Evolutionary conservation across 1,140 invertebrate species (phyloP).

Genomic region (Penaeus vannamei): DNA sequence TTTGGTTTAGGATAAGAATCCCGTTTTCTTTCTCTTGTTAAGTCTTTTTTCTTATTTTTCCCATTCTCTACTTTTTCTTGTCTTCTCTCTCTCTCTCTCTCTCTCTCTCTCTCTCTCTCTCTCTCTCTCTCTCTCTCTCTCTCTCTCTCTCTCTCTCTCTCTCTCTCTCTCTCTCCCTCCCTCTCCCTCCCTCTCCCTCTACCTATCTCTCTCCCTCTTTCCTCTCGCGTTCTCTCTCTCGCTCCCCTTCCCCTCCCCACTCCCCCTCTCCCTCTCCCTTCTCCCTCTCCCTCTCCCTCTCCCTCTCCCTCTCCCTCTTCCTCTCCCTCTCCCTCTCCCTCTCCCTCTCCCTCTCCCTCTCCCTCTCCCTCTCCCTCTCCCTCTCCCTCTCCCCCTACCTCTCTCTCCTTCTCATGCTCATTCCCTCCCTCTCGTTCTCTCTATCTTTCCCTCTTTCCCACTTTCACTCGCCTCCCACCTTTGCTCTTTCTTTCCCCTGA

Average conservation of each 20-base stretch:
- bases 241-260: neutral
- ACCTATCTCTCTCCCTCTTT: neutral
- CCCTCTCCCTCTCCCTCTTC: neutral
- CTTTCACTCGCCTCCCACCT: neutral
- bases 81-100: neutral
- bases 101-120: neutral
- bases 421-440: neutral
- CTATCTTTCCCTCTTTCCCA: neutral
- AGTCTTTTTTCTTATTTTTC: neutral
- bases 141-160: constrained; percentile 49
- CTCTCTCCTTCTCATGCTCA: neutral
- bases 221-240: neutral
- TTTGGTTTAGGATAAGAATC: no score
- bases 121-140: constrained; percentile 45
- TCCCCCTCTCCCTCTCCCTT: neutral
- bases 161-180: constrained; percentile 34
- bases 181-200: constrained; percentile 31
- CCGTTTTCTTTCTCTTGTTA: constrained; percentile 7
- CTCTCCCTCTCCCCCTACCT: no score
- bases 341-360: neutral
- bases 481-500: neutral
- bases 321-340: constrained; percentile 7
- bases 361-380: neutral
- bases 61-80: neutral
- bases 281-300: neutral